Base-by-base conservation (phyloP, 1,140 invertebrate species). In the Penaeus japonicus region DNA sequence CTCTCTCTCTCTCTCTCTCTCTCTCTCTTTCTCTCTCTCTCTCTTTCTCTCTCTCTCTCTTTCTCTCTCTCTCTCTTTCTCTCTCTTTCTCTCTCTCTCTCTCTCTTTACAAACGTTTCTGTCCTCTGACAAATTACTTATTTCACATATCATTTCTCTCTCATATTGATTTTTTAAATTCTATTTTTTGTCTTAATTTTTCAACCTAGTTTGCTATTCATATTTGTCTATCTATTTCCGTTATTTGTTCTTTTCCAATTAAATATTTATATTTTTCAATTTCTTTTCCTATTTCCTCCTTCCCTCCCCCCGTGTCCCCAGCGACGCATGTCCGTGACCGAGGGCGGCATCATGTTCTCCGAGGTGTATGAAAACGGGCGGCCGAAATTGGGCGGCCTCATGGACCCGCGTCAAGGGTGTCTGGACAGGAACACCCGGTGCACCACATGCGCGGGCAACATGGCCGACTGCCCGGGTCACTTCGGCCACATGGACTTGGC, bases 401-500 rank as follows among this genome's bases (percentile, higher is more conserved):
- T 99, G 98, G 99, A 99, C 93, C 99, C 99, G 0, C 94, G 99
- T 47, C 99, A 99, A 94, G 99, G 99, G 89, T 98, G 99, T 18
- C 97, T 99, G 32, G 99, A 99, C 92, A 94, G 98, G 90, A 96
- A 95, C 90, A 97, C 97, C 27, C 94, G 98, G 77, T 99, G 99
- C 93, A 98, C 99, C 92, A 99, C 99, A 0, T 99, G 99, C 93
- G 98, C 98, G 80, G 98, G 96, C 32, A 99, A 98, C 91, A 98
- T 99, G 97, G 96, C 96, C 2, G 98, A 99, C 93, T 99, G 99
- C 93, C 98, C 98, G 24, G 99, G 99, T 0, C 99, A 99, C 93
- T 99, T 99, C 94, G 99, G 98, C n/a, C 99, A 99, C 92, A 97
- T 99, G 90, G 98, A 99, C 93, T 93, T 99, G 79, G 96, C 98